Evolutionary conservation across 2,797 vertebrate species (phyloP).

Genomic region (Sebastes kiyomatsui): DNA sequence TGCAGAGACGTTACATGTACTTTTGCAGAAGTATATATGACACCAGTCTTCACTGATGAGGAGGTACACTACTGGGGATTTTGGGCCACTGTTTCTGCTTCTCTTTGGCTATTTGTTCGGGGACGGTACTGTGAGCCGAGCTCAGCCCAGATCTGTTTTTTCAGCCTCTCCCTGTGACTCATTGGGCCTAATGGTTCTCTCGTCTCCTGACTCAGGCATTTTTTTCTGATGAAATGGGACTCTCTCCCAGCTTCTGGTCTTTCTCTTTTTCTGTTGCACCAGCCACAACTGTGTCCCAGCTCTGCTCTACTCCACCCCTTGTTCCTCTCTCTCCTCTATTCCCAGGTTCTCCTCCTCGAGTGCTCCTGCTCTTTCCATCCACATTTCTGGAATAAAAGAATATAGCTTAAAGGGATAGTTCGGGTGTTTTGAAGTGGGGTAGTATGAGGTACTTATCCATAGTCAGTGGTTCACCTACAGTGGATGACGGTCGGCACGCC

Average conservation of each 20-base stretch:
- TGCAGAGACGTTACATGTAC: not conserved
- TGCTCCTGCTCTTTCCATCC: conserved; percentile 39
- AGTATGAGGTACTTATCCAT: no score
- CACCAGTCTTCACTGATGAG: not conserved
- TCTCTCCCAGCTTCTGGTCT: conserved; percentile 76
- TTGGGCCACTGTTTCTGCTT: not conserved
- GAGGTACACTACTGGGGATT: not conserved
- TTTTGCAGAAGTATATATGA: not conserved
- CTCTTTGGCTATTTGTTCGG: conserved; percentile 17
- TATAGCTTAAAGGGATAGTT: conserved; percentile 1
- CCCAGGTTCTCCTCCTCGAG: conserved; percentile 12
- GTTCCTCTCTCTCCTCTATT: conserved; percentile 2
- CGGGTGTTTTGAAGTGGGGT: no score
- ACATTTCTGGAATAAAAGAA: conserved; percentile 30
- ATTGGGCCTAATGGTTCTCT: conserved; percentile 68
- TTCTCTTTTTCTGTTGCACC: conserved; percentile 63
- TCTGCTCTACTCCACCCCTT: conserved; percentile 24
- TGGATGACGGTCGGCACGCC: no score
- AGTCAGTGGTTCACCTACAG: no score
- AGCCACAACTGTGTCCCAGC: conserved; percentile 50
- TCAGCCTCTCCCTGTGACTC: conserved; percentile 75
- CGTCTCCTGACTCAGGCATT: conserved; percentile 78
- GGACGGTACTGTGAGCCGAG: conserved; percentile 31
- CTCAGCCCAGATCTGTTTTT: conserved; percentile 60
- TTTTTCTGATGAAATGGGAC: conserved; percentile 77